Conservation (phyloP, 2,797 vertebrate genomes). For the Semotilus atromaculatus region DNA sequence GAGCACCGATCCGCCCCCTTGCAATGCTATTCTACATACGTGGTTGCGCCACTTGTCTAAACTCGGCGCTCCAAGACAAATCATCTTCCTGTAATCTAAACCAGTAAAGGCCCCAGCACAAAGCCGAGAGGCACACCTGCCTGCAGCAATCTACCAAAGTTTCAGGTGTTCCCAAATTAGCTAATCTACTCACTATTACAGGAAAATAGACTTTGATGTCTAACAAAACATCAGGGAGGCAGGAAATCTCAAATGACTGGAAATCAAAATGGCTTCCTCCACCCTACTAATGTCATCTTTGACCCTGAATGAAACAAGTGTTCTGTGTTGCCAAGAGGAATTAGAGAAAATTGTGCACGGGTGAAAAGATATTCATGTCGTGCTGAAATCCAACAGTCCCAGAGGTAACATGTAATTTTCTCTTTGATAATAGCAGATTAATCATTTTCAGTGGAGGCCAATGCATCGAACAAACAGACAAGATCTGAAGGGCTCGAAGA, state of each 20-base stretch:
- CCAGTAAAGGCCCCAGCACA: conserved; percentile 59
- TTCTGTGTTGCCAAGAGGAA: conserved; percentile 64
- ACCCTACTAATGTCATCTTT: conserved; percentile 54
- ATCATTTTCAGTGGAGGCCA: conserved; percentile 72
- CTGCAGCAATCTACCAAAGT: conserved; percentile 67
- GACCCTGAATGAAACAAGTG: conserved; percentile 66
- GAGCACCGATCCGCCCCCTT: conserved; percentile 64
- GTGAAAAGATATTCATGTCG: conserved; percentile 66
- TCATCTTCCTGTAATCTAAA: conserved; percentile 74
- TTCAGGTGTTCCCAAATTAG: conserved; percentile 75
- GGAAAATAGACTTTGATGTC: conserved; percentile 79
- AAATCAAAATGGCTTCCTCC: conserved; percentile 71
- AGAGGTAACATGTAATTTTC: conserved; percentile 66
- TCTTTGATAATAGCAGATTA: conserved; percentile 63
- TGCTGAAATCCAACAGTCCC: conserved; percentile 66
- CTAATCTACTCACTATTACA: conserved; percentile 76
- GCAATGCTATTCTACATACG: conserved; percentile 68
- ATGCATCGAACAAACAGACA: conserved; percentile 67
- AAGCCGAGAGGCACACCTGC: conserved; percentile 49
- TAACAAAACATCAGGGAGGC: conserved; percentile 71
- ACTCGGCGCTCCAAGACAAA: conserved; percentile 68
- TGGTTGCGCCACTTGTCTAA: conserved; percentile 73
- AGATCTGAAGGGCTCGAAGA: conserved; percentile 21
- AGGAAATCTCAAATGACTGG: conserved; percentile 76
- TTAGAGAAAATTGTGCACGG: conserved; percentile 68